Percentiles rank a stretch among this genome's conserved stretches.
Evolutionary conservation across 2,113 vertebrate species (phyloP).

Genomic region (Aspidoscelis tigris): DNA sequence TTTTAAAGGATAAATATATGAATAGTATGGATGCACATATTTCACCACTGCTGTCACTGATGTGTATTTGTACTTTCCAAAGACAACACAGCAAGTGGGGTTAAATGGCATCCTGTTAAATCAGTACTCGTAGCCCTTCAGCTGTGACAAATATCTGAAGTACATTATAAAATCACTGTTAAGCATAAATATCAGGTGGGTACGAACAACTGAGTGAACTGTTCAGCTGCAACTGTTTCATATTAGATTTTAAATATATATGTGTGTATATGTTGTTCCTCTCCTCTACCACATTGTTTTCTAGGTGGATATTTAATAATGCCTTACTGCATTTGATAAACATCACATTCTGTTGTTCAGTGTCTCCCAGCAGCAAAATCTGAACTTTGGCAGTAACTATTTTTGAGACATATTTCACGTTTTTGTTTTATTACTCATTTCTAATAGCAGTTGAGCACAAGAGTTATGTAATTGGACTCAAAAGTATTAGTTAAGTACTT

Average conservation of each 20-base stretch:
- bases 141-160: not conserved
- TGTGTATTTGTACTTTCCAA: not conserved
- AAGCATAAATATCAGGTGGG: slow-evolving; percentile 32
- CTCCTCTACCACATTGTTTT: not conserved
- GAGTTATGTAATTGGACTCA: slow-evolving; percentile 8
- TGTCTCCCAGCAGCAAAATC: not conserved
- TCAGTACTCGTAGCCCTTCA: not conserved
- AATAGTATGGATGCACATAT: not conserved
- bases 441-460: not conserved
- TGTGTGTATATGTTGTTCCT: not conserved
- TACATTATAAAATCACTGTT: slow-evolving; percentile 43
- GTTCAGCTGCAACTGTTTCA: not conserved
- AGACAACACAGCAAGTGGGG: not conserved
- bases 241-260: not conserved
- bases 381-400: not conserved
- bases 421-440: slow-evolving; percentile 13
- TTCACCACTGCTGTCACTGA: not conserved
- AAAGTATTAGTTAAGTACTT: slow-evolving; percentile 3
- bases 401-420: slow-evolving; percentile 24
- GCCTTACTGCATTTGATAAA: not conserved
- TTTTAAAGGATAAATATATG: not conserved
- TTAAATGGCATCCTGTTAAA: not conserved
- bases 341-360: not conserved
- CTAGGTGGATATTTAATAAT: slow-evolving; percentile 27
- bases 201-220: slow-evolving; percentile 38